Evolutionary conservation across 2,888 invertebrate genomes (phyloP), one percentile per base, ranked within the genome.

Genomic region (Cecidostiba fungosa): DNA sequence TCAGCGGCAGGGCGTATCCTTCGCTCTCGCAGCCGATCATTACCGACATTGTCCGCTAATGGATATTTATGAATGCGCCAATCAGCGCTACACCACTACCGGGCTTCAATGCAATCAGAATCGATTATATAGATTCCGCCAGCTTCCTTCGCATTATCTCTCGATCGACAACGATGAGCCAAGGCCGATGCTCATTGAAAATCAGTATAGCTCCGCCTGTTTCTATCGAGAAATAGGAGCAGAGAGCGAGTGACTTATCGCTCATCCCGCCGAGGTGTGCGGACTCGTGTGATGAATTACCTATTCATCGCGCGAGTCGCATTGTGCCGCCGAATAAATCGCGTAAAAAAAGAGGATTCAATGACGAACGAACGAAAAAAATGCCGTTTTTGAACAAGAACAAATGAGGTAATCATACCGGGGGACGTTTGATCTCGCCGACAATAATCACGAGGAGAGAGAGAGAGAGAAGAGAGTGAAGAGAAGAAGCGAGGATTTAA

Each of bases 31-130:
- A 59, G 54, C 90, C 89, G 91, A 92, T 93, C 93, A 93, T 93
- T 93, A 93, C 92, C 90, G 90, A 92, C 92, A 93, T 93, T 93
- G 93, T 93, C 90, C 91, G 90, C 92, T 93, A 93, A 92, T 93
- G 93, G 93, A 93, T 93, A 93, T 93, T 93, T 93, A 93, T 93
- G 93, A 93, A 93, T 93, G 92, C 92, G 90, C 92, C 92, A 93
- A 93, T 93, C 93, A 93, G 91, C 91, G 90, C 90, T 88, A 90
- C 90, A 91, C 91, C 91, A 93, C 93, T 92, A 92, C 92, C 89
- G 93, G 93, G 92, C 93, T 92, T 93, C 92, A 92, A 93, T 93
- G 93, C 92, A 92, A 93, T 93, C 93, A 93, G 91, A 93, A 93
- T 92, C 92, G 92, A 93, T 93, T 93, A 93, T 93, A 92, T 91